A percentile compares a stretch with the other conserved stretches of the same genome.
Conservation (phyloP, 2,888 invertebrate species). For the Phengaris arion region DNA sequence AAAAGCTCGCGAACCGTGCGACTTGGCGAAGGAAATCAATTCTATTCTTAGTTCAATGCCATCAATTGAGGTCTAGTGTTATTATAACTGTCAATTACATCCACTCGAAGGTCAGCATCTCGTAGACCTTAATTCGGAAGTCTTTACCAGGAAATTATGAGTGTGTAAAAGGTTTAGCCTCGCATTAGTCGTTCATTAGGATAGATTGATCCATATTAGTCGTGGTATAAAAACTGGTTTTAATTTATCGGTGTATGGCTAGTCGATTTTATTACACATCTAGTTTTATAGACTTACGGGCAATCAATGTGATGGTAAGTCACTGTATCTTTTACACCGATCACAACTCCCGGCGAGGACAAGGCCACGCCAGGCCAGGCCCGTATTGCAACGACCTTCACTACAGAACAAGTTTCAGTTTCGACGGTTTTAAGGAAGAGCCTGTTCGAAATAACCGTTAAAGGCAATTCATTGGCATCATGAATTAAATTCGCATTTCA, state of each 20-base stretch:
- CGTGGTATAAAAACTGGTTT: conserved; percentile 5
- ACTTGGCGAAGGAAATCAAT: conserved; percentile 1
- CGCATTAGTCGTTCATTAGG: conserved; percentile 19
- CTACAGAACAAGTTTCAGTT: conserved; percentile 5
- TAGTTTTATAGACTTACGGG: not conserved
- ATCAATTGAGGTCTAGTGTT: conserved; percentile 8
- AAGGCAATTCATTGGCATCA: not conserved
- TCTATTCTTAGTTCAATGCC: conserved; percentile 6
- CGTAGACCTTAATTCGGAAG: conserved; percentile 13
- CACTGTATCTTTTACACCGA: conserved; percentile 3
- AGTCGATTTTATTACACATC: not conserved
- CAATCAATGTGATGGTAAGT: not conserved
- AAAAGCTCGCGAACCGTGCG: not conserved
- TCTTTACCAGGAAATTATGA: conserved; percentile 15
- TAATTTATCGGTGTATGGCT: not conserved
- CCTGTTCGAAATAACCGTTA: not conserved
- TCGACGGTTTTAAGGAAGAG: conserved; percentile 11
- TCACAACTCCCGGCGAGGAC: conserved; percentile 4
- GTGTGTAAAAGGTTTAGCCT: conserved; percentile 11
- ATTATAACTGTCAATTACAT: conserved; percentile 12
- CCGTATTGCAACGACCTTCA: conserved; percentile 10
- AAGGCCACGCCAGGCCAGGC: conserved; percentile 13
- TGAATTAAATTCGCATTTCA: not conserved
- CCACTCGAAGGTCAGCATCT: conserved; percentile 8
- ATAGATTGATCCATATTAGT: conserved; percentile 7